Evolutionary conservation across 2,113 vertebrate genomes (phyloP).

Genomic region (Myiozetetes cayanensis): DNA sequence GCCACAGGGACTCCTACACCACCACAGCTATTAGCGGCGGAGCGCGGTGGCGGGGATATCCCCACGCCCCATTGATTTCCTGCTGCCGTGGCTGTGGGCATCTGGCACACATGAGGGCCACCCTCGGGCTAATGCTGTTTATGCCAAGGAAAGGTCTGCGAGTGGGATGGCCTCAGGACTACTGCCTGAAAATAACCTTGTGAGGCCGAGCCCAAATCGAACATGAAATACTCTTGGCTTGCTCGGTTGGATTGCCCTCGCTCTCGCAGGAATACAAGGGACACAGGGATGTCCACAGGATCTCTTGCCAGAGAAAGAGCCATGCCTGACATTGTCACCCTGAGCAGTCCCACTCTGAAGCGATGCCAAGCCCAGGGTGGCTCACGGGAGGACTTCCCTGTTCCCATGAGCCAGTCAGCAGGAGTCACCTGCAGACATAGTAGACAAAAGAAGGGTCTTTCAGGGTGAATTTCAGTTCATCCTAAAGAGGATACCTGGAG

Average conservation of each 20-base stretch:
- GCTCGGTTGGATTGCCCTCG: not conserved
- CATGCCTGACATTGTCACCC: not conserved
- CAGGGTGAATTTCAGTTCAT: not conserved
- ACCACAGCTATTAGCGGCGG: constrained; percentile 27
- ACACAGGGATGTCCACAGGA: accelerated
- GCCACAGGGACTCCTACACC: constrained; percentile 54
- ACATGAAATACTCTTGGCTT: not conserved
- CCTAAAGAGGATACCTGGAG: not conserved
- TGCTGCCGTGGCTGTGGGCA: constrained; percentile 55
- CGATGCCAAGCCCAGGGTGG: not conserved
- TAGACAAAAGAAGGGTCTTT: not conserved
- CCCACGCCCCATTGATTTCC: constrained; percentile 62
- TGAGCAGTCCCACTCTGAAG: not conserved
- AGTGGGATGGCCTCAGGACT: not conserved
- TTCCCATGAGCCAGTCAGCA: too few species aligned
- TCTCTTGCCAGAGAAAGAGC: not conserved
- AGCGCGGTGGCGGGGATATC: constrained; percentile 18
- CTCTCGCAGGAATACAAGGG: not conserved
- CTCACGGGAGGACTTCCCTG: not conserved
- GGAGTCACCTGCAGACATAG: not conserved
- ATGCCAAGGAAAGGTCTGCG: constrained; percentile 16
- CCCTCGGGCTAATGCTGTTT: constrained; percentile 10
- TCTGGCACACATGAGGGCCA: constrained; percentile 49
- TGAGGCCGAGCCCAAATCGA: not conserved
- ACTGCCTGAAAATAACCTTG: not conserved